Evolutionary conservation across 2,888 invertebrate species (phyloP).

Genomic region (Cryptops parisi): DNA sequence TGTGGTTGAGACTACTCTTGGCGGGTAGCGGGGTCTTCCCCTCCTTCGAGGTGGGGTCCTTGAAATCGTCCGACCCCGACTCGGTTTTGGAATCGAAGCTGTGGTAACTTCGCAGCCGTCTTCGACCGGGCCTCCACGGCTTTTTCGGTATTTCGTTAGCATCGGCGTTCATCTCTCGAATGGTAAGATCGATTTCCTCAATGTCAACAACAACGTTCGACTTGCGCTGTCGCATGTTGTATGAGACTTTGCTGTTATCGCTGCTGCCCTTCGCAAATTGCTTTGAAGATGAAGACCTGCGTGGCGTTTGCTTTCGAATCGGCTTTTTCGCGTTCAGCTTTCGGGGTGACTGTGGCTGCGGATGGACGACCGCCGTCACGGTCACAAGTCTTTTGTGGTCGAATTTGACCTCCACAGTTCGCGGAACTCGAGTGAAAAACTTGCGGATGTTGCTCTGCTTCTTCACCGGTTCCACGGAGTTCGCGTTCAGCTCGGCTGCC

Average conservation of each 20-base stretch:
- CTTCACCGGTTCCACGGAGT: not conserved
- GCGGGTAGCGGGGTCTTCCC: not conserved
- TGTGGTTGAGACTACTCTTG: not conserved
- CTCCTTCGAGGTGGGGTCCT: not conserved
- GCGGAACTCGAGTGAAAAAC: constrained; percentile 9
- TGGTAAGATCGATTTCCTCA: constrained; percentile 10
- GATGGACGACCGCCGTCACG: constrained; percentile 12
- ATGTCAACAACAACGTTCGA: constrained; percentile 12
- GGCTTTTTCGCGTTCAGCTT: constrained; percentile 4
- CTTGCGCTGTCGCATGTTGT: constrained; percentile 7
- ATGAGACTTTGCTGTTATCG: not conserved
- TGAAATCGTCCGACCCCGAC: not conserved
- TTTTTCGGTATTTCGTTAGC: not conserved
- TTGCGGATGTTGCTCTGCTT: constrained; percentile 10
- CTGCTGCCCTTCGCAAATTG: not conserved
- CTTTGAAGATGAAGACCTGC: not conserved
- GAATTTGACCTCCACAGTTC: constrained; percentile 12
- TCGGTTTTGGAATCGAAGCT: not conserved
- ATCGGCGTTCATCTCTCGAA: constrained; percentile 3
- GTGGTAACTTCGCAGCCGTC: constrained; percentile 1
- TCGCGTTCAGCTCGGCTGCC: not conserved
- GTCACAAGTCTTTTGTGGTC: constrained; percentile 10
- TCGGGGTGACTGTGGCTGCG: constrained; percentile 9
- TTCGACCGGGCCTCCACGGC: not conserved
- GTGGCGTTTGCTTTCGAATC: not conserved